phyloP scores from a whole-genome alignment of 2,888 invertebrate species.

The Arctia plantaginis region DNA sequence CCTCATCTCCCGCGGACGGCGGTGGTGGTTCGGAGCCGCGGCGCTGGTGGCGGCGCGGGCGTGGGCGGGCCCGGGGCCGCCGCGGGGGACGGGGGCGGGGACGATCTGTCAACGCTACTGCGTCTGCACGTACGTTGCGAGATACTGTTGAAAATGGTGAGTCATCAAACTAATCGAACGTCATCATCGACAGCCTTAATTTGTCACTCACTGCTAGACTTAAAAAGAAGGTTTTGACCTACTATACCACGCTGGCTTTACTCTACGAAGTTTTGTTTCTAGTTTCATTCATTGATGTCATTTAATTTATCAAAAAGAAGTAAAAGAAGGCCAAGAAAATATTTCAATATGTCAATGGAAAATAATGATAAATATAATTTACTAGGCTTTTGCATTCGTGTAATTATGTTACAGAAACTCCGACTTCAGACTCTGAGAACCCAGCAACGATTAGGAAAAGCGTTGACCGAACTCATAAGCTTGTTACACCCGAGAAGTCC shows the following conservation, averaged over 20 bases:
- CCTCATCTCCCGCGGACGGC: constrained; percentile 44
- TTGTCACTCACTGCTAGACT: too few species aligned
- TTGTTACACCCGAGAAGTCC: constrained; percentile 75
- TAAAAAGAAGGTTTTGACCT: too few species aligned
- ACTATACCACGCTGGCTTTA: too few species aligned
- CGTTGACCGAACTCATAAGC: constrained; percentile 73
- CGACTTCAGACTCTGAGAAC: constrained; percentile 78
- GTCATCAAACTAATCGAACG: not conserved
- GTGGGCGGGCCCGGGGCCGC: constrained; percentile 42
- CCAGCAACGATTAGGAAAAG: constrained; percentile 60
- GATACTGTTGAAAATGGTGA: constrained; percentile 47
- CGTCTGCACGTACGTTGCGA: constrained; percentile 15
- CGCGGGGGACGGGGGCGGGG: not conserved
- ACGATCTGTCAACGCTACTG: not conserved
- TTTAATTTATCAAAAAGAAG: too few species aligned
- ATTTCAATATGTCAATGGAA: too few species aligned
- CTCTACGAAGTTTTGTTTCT: too few species aligned
- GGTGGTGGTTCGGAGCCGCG: constrained; percentile 9
- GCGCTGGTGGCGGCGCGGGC: constrained; percentile 51
- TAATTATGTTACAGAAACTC: constrained; percentile 63
- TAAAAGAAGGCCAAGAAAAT: too few species aligned
- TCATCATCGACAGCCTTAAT: too few species aligned
- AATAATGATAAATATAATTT: too few species aligned
- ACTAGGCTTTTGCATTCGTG: not conserved
- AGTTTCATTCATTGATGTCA: too few species aligned